Base-by-base conservation (phyloP, 2,113 vertebrate species). In the Nettapus auritus region DNA sequence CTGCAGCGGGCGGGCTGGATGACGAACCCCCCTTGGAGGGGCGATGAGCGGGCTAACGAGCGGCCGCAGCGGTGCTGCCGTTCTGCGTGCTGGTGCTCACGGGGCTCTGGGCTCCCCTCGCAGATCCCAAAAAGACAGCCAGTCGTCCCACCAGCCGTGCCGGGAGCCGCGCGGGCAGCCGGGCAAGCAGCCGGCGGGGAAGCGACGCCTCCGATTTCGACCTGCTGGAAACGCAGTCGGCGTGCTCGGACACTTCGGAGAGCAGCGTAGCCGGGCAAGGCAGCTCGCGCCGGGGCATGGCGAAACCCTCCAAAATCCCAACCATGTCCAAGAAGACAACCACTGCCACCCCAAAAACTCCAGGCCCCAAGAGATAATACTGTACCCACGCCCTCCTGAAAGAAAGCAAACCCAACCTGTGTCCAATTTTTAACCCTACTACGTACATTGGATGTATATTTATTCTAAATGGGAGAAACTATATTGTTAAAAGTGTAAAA, bases 181-280 rank as follows among this genome's bases (percentile, higher is more conserved):
- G 99, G 6, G 98, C 99, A 94, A 99, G 99, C 98, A 99, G 99
- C 94, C 98, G 99, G 0, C 94, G 99, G 10, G 99, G 99, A 77
- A 99, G 99, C 42, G 99, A 99, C 4, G 99, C 99, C 71, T 99
- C 99, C 0, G 99, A 99, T 29, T 99, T 99, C 1, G 99, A 99
- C 95, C 98, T 99, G 6, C 98, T 99, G 97, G 99, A 99, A 53
- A 98, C 99, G 0, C 99, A 98, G 83, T 99, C 99, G 0, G 99
- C 99, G 26, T 99, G 99, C 93, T 99, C 99, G 1, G 99, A 99
- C 96, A 98, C 99, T 55, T 99, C 99, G 2, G 99, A 99, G 97
- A 99, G 99, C 60, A 99, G 99, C 5, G 87, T 77, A 11, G 97
- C 98, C 3, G 98, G 97, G 73, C 98, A 98, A 46, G 86, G 98